Conservation (phyloP, 2,888 invertebrate genomes). For the Tuta absoluta region DNA sequence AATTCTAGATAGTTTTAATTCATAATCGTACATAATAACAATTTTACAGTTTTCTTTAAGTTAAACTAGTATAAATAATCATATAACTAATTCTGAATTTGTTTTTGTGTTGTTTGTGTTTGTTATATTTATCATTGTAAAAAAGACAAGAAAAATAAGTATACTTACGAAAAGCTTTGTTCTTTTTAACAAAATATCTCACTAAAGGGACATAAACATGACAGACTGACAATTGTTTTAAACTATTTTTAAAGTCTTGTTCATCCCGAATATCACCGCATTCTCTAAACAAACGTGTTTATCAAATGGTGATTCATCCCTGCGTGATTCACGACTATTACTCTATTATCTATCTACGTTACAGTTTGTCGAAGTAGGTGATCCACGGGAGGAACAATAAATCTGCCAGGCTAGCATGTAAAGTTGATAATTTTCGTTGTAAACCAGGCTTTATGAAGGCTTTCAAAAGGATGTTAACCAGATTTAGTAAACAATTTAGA, state of each 20-base stretch:
- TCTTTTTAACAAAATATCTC: not conserved
- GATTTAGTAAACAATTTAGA: not conserved
- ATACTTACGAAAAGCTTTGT: not conserved
- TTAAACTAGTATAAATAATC: too few species aligned
- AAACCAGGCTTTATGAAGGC: not conserved
- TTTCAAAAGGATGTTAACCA: not conserved
- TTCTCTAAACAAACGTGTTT: not conserved
- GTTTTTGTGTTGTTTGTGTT: too few species aligned
- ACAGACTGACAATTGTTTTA: not conserved
- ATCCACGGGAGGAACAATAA: not conserved
- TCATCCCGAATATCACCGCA: constrained; percentile 6
- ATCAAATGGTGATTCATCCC: not conserved
- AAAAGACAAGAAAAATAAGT: not conserved
- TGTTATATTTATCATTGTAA: too few species aligned
- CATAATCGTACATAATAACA: too few species aligned
- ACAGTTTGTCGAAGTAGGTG: not conserved
- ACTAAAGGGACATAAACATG: not conserved
- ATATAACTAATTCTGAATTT: too few species aligned
- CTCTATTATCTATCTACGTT: not conserved
- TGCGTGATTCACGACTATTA: not conserved
- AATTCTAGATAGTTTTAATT: too few species aligned
- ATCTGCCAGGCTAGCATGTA: not conserved
- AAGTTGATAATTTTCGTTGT: not conserved
- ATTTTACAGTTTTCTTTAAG: too few species aligned
- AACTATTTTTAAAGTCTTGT: not conserved